phyloP scores from a whole-genome alignment of 1,140 invertebrate genomes.

The Caenorhabditis brenneri region DNA sequence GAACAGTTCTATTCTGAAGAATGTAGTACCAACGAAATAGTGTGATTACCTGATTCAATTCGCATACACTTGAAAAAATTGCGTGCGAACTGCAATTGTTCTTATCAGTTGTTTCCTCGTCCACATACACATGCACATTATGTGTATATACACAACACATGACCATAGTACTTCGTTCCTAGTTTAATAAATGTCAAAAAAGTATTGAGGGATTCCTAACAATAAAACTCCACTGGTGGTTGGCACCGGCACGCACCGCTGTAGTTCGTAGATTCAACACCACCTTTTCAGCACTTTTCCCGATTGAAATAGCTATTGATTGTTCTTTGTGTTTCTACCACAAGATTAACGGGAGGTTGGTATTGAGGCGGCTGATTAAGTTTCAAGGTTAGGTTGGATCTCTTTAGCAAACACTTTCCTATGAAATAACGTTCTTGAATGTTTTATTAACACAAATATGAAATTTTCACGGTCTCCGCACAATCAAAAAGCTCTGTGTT shows the following conservation, averaged over 20 bases:
- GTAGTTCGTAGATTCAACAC: not conserved
- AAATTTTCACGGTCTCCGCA: no score
- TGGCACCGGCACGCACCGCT: not conserved
- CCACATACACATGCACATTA: not conserved
- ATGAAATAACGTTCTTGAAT: no score
- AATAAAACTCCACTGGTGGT: not conserved
- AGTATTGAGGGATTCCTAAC: not conserved
- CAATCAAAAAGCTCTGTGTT: no score
- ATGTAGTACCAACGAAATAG: not conserved
- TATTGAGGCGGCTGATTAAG: not conserved
- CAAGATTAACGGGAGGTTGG: not conserved
- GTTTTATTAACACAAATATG: no score
- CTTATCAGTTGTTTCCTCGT: not conserved
- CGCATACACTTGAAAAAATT: not conserved
- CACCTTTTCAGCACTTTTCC: not conserved
- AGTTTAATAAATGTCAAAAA: not conserved
- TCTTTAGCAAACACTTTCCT: constrained; percentile 2
- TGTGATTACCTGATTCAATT: not conserved
- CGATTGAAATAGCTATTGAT: not conserved
- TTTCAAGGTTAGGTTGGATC: not conserved
- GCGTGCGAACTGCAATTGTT: not conserved
- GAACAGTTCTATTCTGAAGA: not conserved
- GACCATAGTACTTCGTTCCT: not conserved
- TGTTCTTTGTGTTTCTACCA: not conserved
- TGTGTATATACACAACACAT: not conserved